phyloP scores from a whole-genome alignment of 2,797 vertebrate genomes.

The Acanthurus lineatus region DNA sequence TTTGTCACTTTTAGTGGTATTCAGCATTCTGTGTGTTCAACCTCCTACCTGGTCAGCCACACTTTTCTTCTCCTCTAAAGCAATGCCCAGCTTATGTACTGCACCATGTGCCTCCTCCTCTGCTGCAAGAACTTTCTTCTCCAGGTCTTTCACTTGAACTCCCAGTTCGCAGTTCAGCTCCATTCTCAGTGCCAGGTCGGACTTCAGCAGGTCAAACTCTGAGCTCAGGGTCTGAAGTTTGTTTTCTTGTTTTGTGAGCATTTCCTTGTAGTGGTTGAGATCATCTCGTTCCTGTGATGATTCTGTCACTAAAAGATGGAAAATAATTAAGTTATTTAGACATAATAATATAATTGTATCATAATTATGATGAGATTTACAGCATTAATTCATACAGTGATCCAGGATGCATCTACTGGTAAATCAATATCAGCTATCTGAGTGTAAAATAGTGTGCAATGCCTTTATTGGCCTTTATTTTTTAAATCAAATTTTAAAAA shows the following conservation, averaged over 20 bases:
- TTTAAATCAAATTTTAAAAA: too few relatives aligned
- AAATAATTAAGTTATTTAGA: conserved; percentile 2
- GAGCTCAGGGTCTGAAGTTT: conserved; percentile 77
- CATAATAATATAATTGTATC: background rate
- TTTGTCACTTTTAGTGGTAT: background rate
- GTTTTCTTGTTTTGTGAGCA: conserved; percentile 62
- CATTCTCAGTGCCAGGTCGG: conserved; percentile 81
- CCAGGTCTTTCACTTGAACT: conserved; percentile 72
- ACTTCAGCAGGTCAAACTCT: conserved; percentile 77
- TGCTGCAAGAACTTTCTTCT: conserved; percentile 70
- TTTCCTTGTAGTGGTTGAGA: conserved; percentile 62
- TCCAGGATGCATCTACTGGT: background rate
- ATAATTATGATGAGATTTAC: too few relatives aligned
- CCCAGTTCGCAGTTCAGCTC: conserved; percentile 80
- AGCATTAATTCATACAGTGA: background rate
- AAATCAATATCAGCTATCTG: background rate
- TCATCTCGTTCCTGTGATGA: conserved; percentile 53
- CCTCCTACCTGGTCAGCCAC: conserved; percentile 61
- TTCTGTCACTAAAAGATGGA: conserved; percentile 47
- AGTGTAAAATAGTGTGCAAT: background rate
- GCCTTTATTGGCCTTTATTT: background rate
- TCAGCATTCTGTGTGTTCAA: background rate
- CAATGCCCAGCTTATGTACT: conserved; percentile 64
- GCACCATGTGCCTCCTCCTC: conserved; percentile 76
- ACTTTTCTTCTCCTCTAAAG: conserved; percentile 75